Percentiles rank a stretch among this genome's conserved stretches.
phyloP scores from a whole-genome alignment of 1,140 invertebrate species.

The Pogonomyrmex californicus region DNA sequence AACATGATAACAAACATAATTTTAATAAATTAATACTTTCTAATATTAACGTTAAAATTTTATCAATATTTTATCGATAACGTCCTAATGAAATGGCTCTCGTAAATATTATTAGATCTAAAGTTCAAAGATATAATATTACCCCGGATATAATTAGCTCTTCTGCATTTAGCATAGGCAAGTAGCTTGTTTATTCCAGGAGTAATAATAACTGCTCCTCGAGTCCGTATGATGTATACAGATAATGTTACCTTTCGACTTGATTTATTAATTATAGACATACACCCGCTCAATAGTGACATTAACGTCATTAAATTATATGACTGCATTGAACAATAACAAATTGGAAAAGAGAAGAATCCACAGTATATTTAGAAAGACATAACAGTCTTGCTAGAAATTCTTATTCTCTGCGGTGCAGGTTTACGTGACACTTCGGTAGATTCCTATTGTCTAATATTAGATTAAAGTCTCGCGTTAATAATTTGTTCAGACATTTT shows the following conservation, averaged over 20 bases:
- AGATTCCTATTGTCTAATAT: not conserved
- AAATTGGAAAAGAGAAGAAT: not conserved
- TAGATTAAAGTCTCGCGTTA: not conserved
- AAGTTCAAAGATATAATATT: slow-evolving; percentile 3
- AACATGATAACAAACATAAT: not conserved
- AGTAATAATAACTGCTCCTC: slow-evolving; percentile 53
- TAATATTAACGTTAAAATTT: not conserved
- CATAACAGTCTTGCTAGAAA: not conserved
- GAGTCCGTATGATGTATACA: not conserved
- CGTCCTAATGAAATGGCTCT: not conserved
- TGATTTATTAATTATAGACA: slow-evolving; percentile 37
- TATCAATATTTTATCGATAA: not conserved
- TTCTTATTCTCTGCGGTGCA: not conserved
- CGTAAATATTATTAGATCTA: slow-evolving; percentile 19
- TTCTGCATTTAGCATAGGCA: slow-evolving; percentile 50
- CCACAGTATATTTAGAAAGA: not conserved
- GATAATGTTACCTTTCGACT: slow-evolving; percentile 34
- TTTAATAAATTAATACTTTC: not conserved
- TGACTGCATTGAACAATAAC: not conserved
- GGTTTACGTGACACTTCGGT: not conserved
- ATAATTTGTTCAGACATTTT: slow-evolving; percentile 28
- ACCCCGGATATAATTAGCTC: slow-evolving; percentile 47
- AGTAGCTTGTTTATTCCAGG: slow-evolving; percentile 43
- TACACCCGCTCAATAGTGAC: not conserved
- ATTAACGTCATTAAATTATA: slow-evolving; percentile 1